Evolutionary conservation across 2,888 invertebrate species (phyloP).

Genomic region (Ditula angustiorana): DNA sequence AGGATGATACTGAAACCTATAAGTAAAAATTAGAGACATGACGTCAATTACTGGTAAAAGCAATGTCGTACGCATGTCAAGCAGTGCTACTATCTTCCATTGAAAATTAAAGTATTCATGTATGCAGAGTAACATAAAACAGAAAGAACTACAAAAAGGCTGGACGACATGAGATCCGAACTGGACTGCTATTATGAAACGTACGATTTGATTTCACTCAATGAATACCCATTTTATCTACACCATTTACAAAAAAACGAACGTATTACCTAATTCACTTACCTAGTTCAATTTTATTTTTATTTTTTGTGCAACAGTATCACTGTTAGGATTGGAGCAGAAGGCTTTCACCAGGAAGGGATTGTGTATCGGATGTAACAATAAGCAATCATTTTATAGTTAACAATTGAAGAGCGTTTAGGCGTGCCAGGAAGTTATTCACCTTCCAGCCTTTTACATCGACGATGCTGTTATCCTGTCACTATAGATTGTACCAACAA

Average conservation of each 20-base stretch:
- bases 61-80: no score
- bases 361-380: conserved; percentile 25
- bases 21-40: no score
- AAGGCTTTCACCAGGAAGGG: conserved; percentile 40
- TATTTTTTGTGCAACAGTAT: conserved; percentile 10
- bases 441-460: background rate
- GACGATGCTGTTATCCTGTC: background rate
- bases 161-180: no score
- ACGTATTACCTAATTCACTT: conserved; percentile 36
- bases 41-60: no score
- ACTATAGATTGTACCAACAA: background rate
- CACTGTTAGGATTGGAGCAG: background rate
- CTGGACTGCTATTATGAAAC: background rate
- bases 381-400: conserved; percentile 23
- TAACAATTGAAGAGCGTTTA: conserved; percentile 27
- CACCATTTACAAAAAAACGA: conserved; percentile 18
- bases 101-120: no score
- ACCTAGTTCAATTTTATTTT: conserved; percentile 8
- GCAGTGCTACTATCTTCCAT: no score
- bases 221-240: conserved; percentile 6
- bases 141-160: no score
- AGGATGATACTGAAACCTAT: no score
- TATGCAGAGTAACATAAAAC: no score
- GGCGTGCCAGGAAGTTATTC: conserved; percentile 6
- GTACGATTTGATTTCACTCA: background rate